These are phyloP conservation scores for Linepithema humile DNA, from an alignment of 1,140 invertebrate genomes.

Conservation along the genomic window DNA sequence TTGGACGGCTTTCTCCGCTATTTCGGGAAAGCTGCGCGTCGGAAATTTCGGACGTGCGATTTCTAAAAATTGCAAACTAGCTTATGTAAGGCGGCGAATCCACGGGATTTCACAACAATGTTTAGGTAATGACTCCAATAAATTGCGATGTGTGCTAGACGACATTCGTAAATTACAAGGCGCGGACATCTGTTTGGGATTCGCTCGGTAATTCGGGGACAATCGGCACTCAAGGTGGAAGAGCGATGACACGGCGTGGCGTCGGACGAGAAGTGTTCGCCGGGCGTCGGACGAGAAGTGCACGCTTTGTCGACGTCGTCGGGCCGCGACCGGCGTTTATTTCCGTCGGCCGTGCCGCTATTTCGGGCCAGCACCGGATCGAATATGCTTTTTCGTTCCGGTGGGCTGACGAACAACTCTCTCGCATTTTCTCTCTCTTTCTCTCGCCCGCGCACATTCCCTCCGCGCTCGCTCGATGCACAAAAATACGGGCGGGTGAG, in stretches of 20 bases:
- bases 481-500: slow-evolving; percentile 66
- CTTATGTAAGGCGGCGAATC: neutral
- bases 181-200: too few relatives aligned
- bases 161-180: neutral
- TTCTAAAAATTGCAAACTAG: slow-evolving; percentile 40
- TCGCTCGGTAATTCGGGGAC: neutral
- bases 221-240: neutral
- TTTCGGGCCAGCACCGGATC: slow-evolving; percentile 59
- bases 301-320: slow-evolving; percentile 49
- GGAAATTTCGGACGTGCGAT: slow-evolving; percentile 33
- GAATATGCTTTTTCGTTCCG: slow-evolving; percentile 71
- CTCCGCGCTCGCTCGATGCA: slow-evolving; percentile 19
- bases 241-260: neutral
- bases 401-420: neutral
- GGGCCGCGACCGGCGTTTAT: slow-evolving; percentile 55
- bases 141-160: neutral
- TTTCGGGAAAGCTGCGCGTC: slow-evolving; percentile 32
- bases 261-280: slow-evolving; percentile 25
- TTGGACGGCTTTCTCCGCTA: slow-evolving; percentile 58
- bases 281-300: slow-evolving; percentile 33
- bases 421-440: neutral
- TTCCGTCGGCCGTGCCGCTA: slow-evolving; percentile 59
- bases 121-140: slow-evolving; percentile 1
- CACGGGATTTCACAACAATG: slow-evolving; percentile 5
- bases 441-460: neutral